These are phyloP conservation scores for Sipha flava DNA, from an alignment of 1,140 invertebrate species.

Conservation along the genomic window DNA sequence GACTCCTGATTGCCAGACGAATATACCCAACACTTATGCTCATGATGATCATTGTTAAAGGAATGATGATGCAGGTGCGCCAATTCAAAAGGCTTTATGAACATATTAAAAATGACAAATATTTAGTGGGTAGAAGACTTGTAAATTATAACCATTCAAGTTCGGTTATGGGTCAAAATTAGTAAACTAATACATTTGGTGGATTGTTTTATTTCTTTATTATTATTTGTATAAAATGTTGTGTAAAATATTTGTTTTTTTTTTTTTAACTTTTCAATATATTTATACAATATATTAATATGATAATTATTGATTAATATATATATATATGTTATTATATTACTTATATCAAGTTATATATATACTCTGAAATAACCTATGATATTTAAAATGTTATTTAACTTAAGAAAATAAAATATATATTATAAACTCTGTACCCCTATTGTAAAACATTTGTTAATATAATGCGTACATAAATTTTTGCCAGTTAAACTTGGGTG, in stretches of 20 bases:
- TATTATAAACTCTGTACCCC: not conserved
- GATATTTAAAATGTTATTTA: not conserved
- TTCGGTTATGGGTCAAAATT: not conserved
- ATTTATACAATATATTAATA: slow-evolving; percentile 15
- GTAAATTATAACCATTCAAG: slow-evolving; percentile 75
- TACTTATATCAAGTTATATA: not conserved
- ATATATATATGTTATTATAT: not conserved
- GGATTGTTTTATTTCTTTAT: slow-evolving; percentile 22
- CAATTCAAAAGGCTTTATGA: slow-evolving; percentile 93
- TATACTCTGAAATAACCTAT: slow-evolving; percentile 1
- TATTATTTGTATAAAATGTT: slow-evolving; percentile 27
- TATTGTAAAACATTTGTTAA: not conserved
- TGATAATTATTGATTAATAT: slow-evolving; percentile 2
- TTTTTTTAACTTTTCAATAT: slow-evolving; percentile 14
- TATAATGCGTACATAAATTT: too few species aligned
- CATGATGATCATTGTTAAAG: slow-evolving; percentile 41
- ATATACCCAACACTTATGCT: slow-evolving; percentile 85
- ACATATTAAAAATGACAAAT: slow-evolving; percentile 99
- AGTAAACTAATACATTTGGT: slow-evolving; percentile 10
- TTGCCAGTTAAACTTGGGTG: too few species aligned
- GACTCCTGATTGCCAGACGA: slow-evolving; percentile 70
- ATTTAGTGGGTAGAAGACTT: slow-evolving; percentile 85
- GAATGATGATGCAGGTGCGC: slow-evolving; percentile 48
- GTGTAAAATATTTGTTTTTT: slow-evolving; percentile 15
- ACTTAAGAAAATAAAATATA: not conserved